Base-by-base conservation (phyloP, 2,888 invertebrate species). In the Notodonta dromedarius region DNA sequence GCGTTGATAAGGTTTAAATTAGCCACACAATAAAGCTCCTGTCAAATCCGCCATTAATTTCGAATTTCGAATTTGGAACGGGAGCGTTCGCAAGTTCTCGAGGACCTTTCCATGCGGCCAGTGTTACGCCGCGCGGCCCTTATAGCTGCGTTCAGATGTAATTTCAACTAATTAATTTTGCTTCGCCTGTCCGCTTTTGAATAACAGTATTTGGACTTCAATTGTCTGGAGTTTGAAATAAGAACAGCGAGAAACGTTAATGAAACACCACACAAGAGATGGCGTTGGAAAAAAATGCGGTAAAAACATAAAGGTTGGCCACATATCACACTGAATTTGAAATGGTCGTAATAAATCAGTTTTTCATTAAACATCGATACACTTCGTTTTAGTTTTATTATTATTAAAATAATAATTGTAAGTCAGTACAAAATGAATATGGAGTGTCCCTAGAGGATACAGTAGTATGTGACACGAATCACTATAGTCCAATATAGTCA, bases 21-120 rank as follows among this genome's bases (percentile, higher is more conserved):
- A 93, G 90, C 86, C 87, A 70, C 87, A 90, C 90, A 93, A 93
- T 93, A 93, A 91, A 83, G 90, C 89, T 89, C 87, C 93, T 93
- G 93, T 93, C 93, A 93, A 93, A 93, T 91, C 83, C 89, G 91
- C 92, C 91, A 93, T 93, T 93, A 93, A 92, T 93, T 88, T 85
- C 79, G 78, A 87, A 88, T 90, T 89, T 90, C 78, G 87, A 89
- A 89, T 89, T 90, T 87, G 85, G 91, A 91, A 93, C 93, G 87
- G 92, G 88, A 92, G 91, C 91, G 86, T 79, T 65, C 60, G 59
- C 61, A 56, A 63, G 86, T 79, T 65, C 60, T 58, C 61, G 57
- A 63, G 54, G 65, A 62, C 63, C 58, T 65, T 66, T 14, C 58
- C 51, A 66, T 59, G 65, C 59, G 61, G 62, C 61, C 61, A 60